Evolutionary conservation across 64 coral and sea anemone species (phyloP), one percentile per base, ranked within the genome.

Genomic region (Pocillopora damicornis): DNA sequence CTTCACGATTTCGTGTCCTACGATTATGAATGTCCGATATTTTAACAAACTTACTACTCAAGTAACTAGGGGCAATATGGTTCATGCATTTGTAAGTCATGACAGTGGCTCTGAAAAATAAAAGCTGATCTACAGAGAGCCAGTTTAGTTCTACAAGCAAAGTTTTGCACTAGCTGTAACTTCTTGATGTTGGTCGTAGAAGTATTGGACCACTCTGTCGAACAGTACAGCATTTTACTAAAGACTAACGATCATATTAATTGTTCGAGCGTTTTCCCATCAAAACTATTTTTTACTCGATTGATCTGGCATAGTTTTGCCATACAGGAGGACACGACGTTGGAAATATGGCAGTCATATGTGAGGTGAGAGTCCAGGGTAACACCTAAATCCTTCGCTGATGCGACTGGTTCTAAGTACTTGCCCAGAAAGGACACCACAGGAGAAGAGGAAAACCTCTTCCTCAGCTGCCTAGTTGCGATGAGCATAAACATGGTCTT

Each of bases 191-290:
- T 86, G 16, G 30, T 16, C 26, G 65, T 2, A 15, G 82, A 72
- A 17, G 30, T 86, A 13, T 86, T 86, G 9, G 62, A 86, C 82
- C 82, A 86, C 35, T 72, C 82, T 56, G 82, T 14, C 4, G 65
- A 86, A n/a, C 82, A 86, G 56, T 86, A 86, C 36, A 71, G 18
- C 63, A 86, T 64, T 22, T 86, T 86, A 36, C 65, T 72, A 7
- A 86, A 42, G 10, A 86, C 82, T 15, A 86, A 22, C 4, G 82
- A 61, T 14, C 35, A 37, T 9, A 86, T 86, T 2, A 86, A 38
- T 63, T 9, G 17, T 23, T 13, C 18, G 7, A 86, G 82, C n/a
- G 82, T 69, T 16, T 72, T 38, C 13, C 67, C 15, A 45, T 71
- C 82, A 71, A 86, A 86, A 20, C 82, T 72, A 64, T 73, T 15